phyloP scores from a whole-genome alignment of 2,113 vertebrate genomes.

The Rafetus swinhoei region DNA sequence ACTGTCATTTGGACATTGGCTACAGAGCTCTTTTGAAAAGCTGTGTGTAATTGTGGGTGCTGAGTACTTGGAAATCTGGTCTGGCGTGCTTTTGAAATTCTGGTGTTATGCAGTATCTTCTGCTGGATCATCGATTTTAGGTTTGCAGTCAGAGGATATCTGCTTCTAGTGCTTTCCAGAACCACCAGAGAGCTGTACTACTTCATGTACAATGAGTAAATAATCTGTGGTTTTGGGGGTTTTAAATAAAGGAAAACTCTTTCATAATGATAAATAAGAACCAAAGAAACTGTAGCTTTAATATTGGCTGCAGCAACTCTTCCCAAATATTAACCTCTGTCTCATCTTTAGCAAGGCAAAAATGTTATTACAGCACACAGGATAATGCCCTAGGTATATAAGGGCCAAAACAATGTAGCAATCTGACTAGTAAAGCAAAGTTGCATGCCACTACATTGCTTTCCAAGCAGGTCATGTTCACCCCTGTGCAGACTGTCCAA shows the following conservation, averaged over 20 bases:
- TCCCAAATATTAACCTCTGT: neutral
- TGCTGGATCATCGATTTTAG: neutral
- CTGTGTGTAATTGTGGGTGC: neutral
- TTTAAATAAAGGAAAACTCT: neutral
- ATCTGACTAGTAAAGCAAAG: neutral
- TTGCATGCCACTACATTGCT: neutral
- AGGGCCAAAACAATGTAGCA: neutral
- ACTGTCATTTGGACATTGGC: neutral
- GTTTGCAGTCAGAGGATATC: neutral
- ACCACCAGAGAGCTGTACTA: neutral
- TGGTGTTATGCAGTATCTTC: neutral
- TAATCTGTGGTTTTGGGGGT: neutral
- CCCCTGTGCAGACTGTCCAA: neutral
- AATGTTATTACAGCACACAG: neutral
- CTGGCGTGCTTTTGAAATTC: neutral
- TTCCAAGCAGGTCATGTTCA: neutral
- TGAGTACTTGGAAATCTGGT: neutral
- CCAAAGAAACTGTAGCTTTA: neutral
- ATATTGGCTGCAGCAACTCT: neutral
- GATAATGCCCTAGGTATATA: neutral
- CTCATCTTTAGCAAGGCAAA: neutral
- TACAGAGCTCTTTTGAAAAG: neutral
- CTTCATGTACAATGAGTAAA: neutral
- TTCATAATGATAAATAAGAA: neutral
- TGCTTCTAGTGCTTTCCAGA: neutral